A percentile compares a stretch with the other conserved stretches of the same genome.
phyloP scores from a whole-genome alignment of 2,888 invertebrate species.

The Macaria notata region DNA sequence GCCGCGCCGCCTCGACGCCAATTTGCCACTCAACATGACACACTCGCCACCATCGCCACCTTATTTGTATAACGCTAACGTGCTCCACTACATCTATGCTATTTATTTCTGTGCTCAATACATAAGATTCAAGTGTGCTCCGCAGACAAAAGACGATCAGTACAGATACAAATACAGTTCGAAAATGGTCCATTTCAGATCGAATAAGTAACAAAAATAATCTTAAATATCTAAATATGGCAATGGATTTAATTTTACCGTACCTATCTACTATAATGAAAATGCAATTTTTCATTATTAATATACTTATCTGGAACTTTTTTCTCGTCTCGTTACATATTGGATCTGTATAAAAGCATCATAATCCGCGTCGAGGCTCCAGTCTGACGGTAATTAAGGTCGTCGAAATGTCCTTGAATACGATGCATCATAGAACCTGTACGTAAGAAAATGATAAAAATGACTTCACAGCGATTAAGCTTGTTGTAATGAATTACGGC shows the following conservation, averaged over 20 bases:
- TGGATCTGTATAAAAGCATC: slow-evolving; percentile 47
- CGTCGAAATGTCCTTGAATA: slow-evolving; percentile 69
- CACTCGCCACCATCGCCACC: slow-evolving; percentile 56
- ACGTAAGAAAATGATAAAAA: slow-evolving; percentile 70
- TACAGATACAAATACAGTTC: too few relatives aligned
- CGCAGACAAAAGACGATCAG: too few relatives aligned
- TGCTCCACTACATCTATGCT: slow-evolving; percentile 50
- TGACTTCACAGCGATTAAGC: slow-evolving; percentile 68
- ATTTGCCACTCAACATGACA: slow-evolving; percentile 71
- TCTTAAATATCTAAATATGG: too few relatives aligned
- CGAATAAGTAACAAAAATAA: too few relatives aligned
- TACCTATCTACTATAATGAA: too few relatives aligned
- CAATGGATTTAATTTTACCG: too few relatives aligned
- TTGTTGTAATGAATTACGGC: slow-evolving; percentile 81
- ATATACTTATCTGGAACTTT: background rate
- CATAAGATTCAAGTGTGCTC: slow-evolving; percentile 28
- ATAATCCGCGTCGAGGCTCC: slow-evolving; percentile 52
- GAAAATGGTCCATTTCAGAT: too few relatives aligned
- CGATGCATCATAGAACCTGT: slow-evolving; percentile 58
- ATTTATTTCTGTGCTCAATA: slow-evolving; percentile 51
- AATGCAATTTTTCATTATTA: too few relatives aligned
- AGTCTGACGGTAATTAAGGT: slow-evolving; percentile 64
- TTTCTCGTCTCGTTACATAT: slow-evolving; percentile 7
- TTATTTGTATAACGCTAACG: slow-evolving; percentile 69
- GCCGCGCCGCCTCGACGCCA: slow-evolving; percentile 55